These are phyloP conservation scores for Glaucomys volans DNA, from an alignment of 2,113 vertebrate species.

Conservation along the genomic window DNA sequence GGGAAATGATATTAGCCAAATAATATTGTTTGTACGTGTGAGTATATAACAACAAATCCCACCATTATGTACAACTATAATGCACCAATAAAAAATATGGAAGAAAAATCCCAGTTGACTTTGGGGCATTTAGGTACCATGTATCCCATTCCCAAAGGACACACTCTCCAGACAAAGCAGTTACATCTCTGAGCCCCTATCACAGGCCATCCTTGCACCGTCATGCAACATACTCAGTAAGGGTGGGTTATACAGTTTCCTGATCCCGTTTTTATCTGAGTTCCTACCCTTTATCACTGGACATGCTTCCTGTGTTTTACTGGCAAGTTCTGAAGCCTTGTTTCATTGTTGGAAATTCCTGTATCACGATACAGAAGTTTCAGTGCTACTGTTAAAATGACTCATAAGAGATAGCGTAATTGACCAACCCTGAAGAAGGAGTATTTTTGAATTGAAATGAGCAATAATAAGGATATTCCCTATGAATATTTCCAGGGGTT, in stretches of 20 bases:
- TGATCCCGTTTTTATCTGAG: neutral
- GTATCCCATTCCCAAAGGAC: neutral
- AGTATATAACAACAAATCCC: too few relatives aligned
- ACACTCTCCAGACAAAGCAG: neutral
- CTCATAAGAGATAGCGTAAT: neutral
- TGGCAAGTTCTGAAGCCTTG: neutral
- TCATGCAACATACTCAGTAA: neutral
- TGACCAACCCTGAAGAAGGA: slow-evolving; percentile 37
- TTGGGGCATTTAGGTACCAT: slow-evolving; percentile 45
- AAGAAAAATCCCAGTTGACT: neutral
- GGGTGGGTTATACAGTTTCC: neutral
- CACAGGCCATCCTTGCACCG: neutral
- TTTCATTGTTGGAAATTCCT: slow-evolving; percentile 47
- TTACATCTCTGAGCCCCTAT: neutral
- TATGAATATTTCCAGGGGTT: neutral
- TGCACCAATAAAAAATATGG: too few relatives aligned
- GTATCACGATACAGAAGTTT: neutral
- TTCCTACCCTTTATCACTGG: neutral
- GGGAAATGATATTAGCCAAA: too few relatives aligned
- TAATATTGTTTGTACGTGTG: too few relatives aligned
- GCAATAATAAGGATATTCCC: slow-evolving; percentile 76
- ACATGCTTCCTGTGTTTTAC: slow-evolving; percentile 24
- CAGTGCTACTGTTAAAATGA: slow-evolving; percentile 44
- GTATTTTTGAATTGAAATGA: slow-evolving; percentile 69
- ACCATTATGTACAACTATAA: too few relatives aligned